Percentiles rank a stretch among this genome's conserved stretches.
Evolutionary conservation across 1,140 invertebrate species (phyloP).

Genomic region (Zophobas atratus): DNA sequence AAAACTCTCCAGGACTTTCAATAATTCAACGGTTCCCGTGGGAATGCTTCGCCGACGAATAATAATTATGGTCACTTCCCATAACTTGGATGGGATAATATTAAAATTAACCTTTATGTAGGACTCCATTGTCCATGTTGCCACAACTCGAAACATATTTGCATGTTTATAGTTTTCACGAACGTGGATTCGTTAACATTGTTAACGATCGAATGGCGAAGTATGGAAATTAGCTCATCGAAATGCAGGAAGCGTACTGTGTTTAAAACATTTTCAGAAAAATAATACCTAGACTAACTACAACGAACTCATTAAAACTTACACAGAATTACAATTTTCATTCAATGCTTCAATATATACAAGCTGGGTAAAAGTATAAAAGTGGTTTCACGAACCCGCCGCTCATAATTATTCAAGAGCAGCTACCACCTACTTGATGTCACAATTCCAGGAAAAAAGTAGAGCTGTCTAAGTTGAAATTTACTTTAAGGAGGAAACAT

Average conservation of each 20-base stretch:
- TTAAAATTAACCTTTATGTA: not conserved
- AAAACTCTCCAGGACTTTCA: constrained; percentile 43
- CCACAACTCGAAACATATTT: constrained; percentile 21
- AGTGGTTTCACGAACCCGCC: not conserved
- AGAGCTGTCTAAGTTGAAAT: too few species aligned
- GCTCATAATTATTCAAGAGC: constrained; percentile 4
- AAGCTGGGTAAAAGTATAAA: not conserved
- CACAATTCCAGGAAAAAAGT: too few species aligned
- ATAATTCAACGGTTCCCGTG: constrained; percentile 43
- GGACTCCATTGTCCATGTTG: constrained; percentile 6
- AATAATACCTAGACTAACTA: constrained; percentile 39
- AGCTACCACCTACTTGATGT: not conserved
- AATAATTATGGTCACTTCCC: constrained; percentile 19
- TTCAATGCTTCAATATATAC: not conserved
- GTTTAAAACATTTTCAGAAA: constrained; percentile 41
- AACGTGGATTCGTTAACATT: constrained; percentile 24
- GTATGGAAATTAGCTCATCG: constrained; percentile 32
- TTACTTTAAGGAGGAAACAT: too few species aligned
- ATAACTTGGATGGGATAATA: constrained; percentile 1
- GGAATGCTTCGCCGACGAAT: constrained; percentile 12
- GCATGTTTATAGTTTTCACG: constrained; percentile 20
- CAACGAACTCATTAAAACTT: constrained; percentile 38
- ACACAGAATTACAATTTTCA: constrained; percentile 24
- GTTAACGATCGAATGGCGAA: constrained; percentile 34
- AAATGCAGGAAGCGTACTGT: constrained; percentile 17